Evolutionary conservation across 2,888 invertebrate species (phyloP).

Genomic region (Stenichneumon culpator): DNA sequence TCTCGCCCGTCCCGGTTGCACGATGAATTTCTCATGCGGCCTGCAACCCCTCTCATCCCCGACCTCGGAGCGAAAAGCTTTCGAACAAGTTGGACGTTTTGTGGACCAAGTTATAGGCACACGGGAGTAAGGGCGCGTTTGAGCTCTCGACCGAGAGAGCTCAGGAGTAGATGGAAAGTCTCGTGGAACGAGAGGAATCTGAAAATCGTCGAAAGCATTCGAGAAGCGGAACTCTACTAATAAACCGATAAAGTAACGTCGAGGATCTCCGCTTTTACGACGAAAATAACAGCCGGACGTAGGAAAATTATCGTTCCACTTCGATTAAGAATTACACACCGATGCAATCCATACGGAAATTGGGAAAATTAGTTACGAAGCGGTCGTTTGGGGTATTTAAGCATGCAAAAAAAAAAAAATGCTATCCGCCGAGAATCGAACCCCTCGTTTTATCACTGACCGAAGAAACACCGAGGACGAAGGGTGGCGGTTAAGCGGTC

Average conservation of each 20-base stretch:
- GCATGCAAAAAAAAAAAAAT: not conserved
- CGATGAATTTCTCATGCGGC: conserved; percentile 71
- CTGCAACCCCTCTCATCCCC: conserved; percentile 15
- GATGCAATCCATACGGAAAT: not conserved
- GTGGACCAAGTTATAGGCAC: conserved; percentile 67
- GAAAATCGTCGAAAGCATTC: conserved; percentile 16
- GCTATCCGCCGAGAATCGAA: not conserved
- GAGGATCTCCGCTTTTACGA: not conserved
- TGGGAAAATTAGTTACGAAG: not conserved
- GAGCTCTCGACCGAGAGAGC: conserved; percentile 35
- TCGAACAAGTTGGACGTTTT: conserved; percentile 79
- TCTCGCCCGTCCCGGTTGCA: conserved; percentile 62
- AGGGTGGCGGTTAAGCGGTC: conserved; percentile 68
- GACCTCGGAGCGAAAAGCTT: conserved; percentile 67
- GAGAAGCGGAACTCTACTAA: conserved; percentile 3
- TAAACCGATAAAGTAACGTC: not conserved
- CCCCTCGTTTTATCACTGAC: conserved; percentile 35
- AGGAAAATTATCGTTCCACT: not conserved
- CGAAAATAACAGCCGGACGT: not conserved
- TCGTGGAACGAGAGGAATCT: conserved; percentile 31
- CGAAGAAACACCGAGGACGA: conserved; percentile 27
- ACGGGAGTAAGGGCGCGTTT: conserved; percentile 33
- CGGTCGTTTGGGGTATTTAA: not conserved
- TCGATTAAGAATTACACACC: not conserved
- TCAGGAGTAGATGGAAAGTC: conserved; percentile 27